A percentile compares a stretch with the other conserved stretches of the same genome.
Conservation (phyloP, 2,797 vertebrate species). For the Gastrophryne carolinensis region DNA sequence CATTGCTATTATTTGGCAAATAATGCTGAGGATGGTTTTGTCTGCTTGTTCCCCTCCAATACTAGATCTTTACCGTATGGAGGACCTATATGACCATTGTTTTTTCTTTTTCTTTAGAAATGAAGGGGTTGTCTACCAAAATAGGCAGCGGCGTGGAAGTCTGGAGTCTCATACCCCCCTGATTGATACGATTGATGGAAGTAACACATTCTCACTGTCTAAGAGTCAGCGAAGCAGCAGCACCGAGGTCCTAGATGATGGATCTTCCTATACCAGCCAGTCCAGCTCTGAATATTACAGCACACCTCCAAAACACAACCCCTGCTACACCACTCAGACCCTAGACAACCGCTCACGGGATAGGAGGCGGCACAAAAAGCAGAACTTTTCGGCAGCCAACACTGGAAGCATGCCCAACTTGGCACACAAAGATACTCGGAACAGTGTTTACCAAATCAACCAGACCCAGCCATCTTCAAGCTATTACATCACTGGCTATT, state of each 20-base stretch:
- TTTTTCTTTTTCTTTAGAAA: constrained; percentile 67
- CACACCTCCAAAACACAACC: constrained; percentile 66
- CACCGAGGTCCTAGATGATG: constrained; percentile 90
- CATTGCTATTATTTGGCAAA: too few relatives aligned
- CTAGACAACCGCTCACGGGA: constrained; percentile 76
- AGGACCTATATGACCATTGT: background rate
- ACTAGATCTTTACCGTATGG: too few relatives aligned
- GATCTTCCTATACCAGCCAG: constrained; percentile 94
- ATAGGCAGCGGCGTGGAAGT: constrained; percentile 89
- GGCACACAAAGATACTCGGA: constrained; percentile 77
- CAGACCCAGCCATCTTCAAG: constrained; percentile 76
- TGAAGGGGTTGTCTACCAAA: constrained; percentile 74
- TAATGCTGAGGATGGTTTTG: too few relatives aligned
- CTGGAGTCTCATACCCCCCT: constrained; percentile 88
- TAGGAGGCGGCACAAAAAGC: constrained; percentile 80
- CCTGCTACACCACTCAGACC: constrained; percentile 70
- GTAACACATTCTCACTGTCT: constrained; percentile 68
- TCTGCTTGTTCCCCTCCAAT: too few relatives aligned
- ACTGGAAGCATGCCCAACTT: constrained; percentile 97
- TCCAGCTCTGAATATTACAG: constrained; percentile 86
- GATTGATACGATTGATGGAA: constrained; percentile 69
- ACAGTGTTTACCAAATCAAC: constrained; percentile 69
- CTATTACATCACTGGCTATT: constrained; percentile 85
- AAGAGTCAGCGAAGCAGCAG: constrained; percentile 88
- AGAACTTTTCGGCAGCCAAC: constrained; percentile 75